These are phyloP conservation scores for Catharus ustulatus DNA, from an alignment of 2,797 vertebrate species.

Conservation along the genomic window DNA sequence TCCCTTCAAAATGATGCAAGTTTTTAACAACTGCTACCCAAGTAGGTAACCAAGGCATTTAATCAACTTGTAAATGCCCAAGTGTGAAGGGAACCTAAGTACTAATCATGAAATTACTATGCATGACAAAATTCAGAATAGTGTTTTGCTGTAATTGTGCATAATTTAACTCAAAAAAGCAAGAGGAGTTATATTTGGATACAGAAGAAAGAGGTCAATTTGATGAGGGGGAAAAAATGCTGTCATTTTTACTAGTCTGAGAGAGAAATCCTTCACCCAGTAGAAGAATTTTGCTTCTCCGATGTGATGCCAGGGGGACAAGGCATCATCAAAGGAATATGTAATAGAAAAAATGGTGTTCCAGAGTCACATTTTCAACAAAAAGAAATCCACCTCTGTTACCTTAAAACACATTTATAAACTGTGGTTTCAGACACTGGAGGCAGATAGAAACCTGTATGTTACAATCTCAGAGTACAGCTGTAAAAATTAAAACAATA, in stretches of 20 bases:
- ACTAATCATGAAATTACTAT: slow-evolving; percentile 57
- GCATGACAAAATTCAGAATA: slow-evolving; percentile 42
- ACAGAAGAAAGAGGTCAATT: slow-evolving; percentile 31
- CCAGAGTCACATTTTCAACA: background rate
- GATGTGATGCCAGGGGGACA: background rate
- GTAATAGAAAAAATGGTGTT: background rate
- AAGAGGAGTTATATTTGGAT: slow-evolving; percentile 19
- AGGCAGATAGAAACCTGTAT: background rate
- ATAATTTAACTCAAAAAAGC: slow-evolving; percentile 46
- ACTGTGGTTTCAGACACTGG: background rate
- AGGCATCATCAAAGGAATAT: background rate
- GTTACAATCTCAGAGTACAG: background rate
- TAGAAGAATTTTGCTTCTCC: background rate
- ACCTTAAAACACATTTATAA: background rate
- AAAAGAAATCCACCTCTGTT: background rate
- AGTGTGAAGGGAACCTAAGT: slow-evolving; percentile 23
- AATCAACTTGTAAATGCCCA: slow-evolving; percentile 47
- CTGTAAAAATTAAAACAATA: background rate
- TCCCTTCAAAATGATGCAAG: background rate
- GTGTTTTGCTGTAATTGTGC: slow-evolving; percentile 50
- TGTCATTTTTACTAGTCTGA: background rate
- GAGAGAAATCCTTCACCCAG: background rate
- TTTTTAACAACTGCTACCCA: background rate
- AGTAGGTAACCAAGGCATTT: background rate
- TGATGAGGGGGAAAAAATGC: background rate